These are phyloP conservation scores for Trichopoda pennipes DNA, from an alignment of 2,888 invertebrate species.

Conservation along the genomic window DNA sequence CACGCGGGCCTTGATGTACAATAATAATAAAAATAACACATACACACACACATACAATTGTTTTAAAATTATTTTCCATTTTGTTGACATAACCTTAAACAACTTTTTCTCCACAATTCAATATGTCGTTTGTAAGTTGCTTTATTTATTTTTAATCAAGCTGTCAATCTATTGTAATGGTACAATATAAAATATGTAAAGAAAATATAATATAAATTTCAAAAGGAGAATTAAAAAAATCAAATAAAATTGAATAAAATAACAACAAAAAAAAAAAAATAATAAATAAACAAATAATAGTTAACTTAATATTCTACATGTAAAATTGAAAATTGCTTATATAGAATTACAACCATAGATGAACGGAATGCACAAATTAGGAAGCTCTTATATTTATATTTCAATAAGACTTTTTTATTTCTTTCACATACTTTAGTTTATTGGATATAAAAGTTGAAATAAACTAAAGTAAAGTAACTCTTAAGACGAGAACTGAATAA, in stretches of 20 bases:
- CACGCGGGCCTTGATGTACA: no score
- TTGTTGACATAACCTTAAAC: no score
- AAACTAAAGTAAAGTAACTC: constrained; percentile 10
- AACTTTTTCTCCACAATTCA: background rate
- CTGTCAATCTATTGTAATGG: constrained; percentile 54
- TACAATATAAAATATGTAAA: constrained; percentile 46
- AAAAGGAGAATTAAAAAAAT: background rate
- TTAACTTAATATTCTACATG: background rate
- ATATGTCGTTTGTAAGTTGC: no score
- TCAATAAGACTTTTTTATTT: no score
- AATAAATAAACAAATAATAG: constrained; percentile 1
- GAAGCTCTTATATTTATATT: no score
- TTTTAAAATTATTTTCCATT: no score
- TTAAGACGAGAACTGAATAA: background rate
- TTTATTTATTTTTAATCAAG: constrained; percentile 46
- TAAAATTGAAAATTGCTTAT: no score
- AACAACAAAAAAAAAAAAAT: no score
- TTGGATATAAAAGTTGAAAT: constrained; percentile 5
- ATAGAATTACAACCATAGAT: background rate
- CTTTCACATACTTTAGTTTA: constrained; percentile 15
- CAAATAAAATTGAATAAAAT: no score
- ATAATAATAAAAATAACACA: no score
- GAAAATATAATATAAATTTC: background rate
- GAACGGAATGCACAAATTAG: constrained; percentile 3
- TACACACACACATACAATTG: no score